Base-by-base conservation (phyloP, 2,888 invertebrate species). In the Tenthredo amoena region DNA sequence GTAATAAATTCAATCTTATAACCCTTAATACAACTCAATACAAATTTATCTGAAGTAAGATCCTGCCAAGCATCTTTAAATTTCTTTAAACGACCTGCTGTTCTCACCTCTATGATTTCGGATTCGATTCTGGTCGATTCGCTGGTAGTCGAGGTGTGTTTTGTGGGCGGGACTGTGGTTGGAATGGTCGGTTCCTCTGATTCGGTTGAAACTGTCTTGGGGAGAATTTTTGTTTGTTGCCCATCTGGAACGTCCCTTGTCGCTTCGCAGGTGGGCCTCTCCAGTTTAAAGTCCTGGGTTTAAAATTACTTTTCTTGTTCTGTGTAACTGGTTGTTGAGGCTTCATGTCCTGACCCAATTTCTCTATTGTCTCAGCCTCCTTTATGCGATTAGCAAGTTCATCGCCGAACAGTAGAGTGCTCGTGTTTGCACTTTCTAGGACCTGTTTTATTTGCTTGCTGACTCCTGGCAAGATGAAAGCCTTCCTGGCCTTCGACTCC, bases 341-440 rank as follows among this genome's bases (percentile, higher is more conserved):
- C 15, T 21, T 76, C 76, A 55, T 18, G 6, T 76, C 40, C 18
- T 47, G 74, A 21, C 72, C 83, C n/a, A 84, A 43, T 81, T 85
- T 86, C 21, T 86, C 86, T 21, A 86, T 72, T 1, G 55, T 43
- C 34, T 87, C 79, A 2, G 76, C 68, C 1, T 84, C 65, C 26
- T 86, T 87, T 15, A 86, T 85, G 10, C 68, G 85, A 9, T 86
- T 85, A 3, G 86, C 31, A 3, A 87, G 65, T 0, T 87, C 37
- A n/a, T 85, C 86, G 10, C 86, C 86, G 26, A 85, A 87, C 31
- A 87, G 76, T 74, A 37, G 81, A 84, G 50, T 68, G 84, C 77
- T 77, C 18, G 86, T 85, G 3, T 68, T 79, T n/a, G 43, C 34
- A 2, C 85, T 85, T 40, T 72, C 85, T 40, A 86, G 15, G 3